phyloP scores from a whole-genome alignment of 2,888 invertebrate species.

The Yponomeuta malinellus region DNA sequence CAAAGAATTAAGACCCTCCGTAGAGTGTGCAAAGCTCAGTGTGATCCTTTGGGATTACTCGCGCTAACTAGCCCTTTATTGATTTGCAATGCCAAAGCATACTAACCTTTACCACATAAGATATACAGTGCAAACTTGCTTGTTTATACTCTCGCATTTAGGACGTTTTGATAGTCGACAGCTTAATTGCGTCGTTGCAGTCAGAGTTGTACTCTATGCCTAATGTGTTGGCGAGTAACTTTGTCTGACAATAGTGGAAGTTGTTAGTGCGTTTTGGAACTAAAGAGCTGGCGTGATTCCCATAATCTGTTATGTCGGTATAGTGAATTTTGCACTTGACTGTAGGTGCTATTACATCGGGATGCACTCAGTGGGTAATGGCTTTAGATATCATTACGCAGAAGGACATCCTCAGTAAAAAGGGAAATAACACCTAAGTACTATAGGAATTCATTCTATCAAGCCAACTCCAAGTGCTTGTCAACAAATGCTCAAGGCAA shows the following conservation, averaged over 20 bases:
- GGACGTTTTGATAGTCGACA: conserved; percentile 26
- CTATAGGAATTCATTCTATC: conserved; percentile 20
- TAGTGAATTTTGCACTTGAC: conserved; percentile 71
- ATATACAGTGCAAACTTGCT: fast-evolving
- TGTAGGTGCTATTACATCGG: conserved; percentile 20
- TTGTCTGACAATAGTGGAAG: conserved; percentile 3
- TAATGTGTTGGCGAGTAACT: conserved; percentile 14
- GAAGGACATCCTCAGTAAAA: background rate
- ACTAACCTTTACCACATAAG: conserved; percentile 25
- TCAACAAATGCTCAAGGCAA: too few relatives aligned
- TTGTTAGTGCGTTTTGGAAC: conserved; percentile 28
- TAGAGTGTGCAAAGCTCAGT: conserved; percentile 49
- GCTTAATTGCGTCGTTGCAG: conserved; percentile 32
- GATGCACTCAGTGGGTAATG: conserved; percentile 28
- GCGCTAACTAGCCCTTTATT: conserved; percentile 58
- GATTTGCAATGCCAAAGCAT: conserved; percentile 29
- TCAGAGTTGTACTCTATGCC: conserved; percentile 27
- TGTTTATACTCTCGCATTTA: conserved; percentile 23
- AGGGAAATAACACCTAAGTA: background rate
- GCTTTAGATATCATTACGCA: conserved; percentile 21
- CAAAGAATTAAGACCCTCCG: background rate
- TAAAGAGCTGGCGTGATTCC: conserved; percentile 57
- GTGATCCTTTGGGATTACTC: conserved; percentile 50
- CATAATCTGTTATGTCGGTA: conserved; percentile 64
- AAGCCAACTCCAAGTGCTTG: conserved; percentile 17